A percentile compares a stretch with the other conserved stretches of the same genome.
phyloP scores from a whole-genome alignment of 2,113 vertebrate species.

The Aptenodytes forsteri region DNA sequence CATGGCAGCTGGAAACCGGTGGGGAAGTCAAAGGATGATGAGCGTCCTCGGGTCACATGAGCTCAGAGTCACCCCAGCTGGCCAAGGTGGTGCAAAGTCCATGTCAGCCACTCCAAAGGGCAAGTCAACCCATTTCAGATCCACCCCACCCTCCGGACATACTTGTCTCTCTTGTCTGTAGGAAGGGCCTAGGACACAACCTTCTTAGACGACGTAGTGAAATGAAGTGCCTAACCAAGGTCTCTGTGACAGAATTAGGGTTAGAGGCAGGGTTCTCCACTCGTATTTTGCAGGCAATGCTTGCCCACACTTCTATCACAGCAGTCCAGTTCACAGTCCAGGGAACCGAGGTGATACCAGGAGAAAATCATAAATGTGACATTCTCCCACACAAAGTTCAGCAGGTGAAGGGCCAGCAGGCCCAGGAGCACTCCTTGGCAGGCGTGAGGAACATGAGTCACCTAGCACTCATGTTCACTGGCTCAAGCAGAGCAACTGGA shows the following conservation, averaged over 20 bases:
- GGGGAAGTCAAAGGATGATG: neutral
- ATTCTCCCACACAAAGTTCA: neutral
- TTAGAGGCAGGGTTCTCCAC: neutral
- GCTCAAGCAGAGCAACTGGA: neutral
- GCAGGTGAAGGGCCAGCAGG: neutral
- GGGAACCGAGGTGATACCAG: neutral
- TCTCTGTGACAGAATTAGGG: neutral
- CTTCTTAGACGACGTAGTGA: neutral
- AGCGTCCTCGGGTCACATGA: neutral
- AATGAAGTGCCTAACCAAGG: neutral
- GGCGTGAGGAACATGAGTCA: neutral
- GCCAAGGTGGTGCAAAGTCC: neutral
- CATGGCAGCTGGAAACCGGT: neutral
- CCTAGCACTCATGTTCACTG: neutral
- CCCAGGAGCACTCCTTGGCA: neutral
- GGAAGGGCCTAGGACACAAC: neutral
- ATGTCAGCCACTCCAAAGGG: neutral
- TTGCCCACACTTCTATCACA: neutral
- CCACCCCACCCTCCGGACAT: neutral
- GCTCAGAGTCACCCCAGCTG: rapidly evolving
- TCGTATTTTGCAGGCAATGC: neutral
- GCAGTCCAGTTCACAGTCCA: neutral
- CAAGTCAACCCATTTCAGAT: neutral
- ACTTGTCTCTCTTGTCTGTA: neutral
- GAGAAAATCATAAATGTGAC: neutral